phyloP scores from a whole-genome alignment of 92 coral and sea anemone genomes.

The Nematostella vectensis region DNA sequence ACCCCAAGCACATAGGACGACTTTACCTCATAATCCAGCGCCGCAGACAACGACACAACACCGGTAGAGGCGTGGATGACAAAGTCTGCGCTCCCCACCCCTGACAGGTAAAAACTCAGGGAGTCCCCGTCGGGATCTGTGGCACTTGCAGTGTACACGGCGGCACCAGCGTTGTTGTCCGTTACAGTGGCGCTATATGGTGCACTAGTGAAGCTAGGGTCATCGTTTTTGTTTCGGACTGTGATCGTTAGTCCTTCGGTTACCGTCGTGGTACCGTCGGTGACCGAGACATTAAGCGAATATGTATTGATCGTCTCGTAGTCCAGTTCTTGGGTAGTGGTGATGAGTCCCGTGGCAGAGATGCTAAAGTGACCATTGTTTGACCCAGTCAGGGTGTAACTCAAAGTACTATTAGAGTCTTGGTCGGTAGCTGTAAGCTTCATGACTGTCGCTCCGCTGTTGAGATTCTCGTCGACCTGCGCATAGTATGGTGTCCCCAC shows the following conservation, averaged over 20 bases:
- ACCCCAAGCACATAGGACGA: slow-evolving; percentile 27
- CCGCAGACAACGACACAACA: slow-evolving; percentile 14
- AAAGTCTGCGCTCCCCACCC: slow-evolving; percentile 29
- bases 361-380: slow-evolving; percentile 22
- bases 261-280: slow-evolving; percentile 19
- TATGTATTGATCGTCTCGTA: slow-evolving; percentile 21
- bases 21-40: slow-evolving; percentile 29
- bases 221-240: slow-evolving; percentile 23
- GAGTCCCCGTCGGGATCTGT: slow-evolving; percentile 40
- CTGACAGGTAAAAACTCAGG: slow-evolving; percentile 27
- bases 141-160: slow-evolving; percentile 32
- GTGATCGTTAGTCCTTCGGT: slow-evolving; percentile 21
- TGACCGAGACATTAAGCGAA: slow-evolving; percentile 25
- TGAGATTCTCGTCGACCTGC: slow-evolving; percentile 26
- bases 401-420: slow-evolving; percentile 22
- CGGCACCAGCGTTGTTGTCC: slow-evolving; percentile 29
- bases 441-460: slow-evolving; percentile 21
- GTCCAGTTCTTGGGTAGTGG: slow-evolving; percentile 22
- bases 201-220: slow-evolving; percentile 13
- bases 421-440: slow-evolving; percentile 36
- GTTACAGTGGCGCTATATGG: slow-evolving; percentile 23
- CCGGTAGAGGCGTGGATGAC: slow-evolving; percentile 29
- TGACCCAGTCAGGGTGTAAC: slow-evolving; percentile 20
- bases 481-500: slow-evolving; percentile 35
- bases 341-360: slow-evolving; percentile 25